These are phyloP conservation scores for Cirrhinus molitorella DNA, from an alignment of 2,797 vertebrate genomes.

Conservation along the genomic window DNA sequence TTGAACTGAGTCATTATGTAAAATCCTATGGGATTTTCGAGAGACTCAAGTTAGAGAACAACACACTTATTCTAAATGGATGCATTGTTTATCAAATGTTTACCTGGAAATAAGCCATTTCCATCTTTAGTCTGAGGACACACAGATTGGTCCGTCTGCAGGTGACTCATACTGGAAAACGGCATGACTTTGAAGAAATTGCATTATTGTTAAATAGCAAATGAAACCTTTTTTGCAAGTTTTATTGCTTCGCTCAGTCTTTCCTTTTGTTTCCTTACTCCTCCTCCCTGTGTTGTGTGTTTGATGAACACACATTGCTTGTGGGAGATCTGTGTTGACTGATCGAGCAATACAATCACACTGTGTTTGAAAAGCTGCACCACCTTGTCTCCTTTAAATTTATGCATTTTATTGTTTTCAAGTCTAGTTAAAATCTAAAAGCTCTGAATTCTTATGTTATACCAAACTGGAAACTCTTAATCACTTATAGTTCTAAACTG, in stretches of 20 bases:
- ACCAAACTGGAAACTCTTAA: not conserved
- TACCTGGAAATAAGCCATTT: conserved; percentile 86
- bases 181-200: conserved; percentile 77
- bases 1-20: conserved; percentile 92
- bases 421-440: conserved; percentile 58
- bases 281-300: conserved; percentile 30
- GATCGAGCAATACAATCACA: conserved; percentile 58
- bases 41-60: not conserved
- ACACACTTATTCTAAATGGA: conserved; percentile 19
- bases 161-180: conserved; percentile 78
- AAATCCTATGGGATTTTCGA: conserved; percentile 78
- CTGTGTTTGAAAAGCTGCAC: conserved; percentile 77
- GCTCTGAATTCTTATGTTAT: not conserved
- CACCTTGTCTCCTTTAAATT: conserved; percentile 58
- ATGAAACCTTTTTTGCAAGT: not conserved
- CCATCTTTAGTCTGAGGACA: conserved; percentile 83
- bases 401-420: conserved; percentile 73
- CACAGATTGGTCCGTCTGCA: conserved; percentile 74
- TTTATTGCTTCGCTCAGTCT: not conserved
- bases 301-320: conserved; percentile 44
- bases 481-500: not conserved
- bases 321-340: conserved; percentile 47
- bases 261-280: not conserved
- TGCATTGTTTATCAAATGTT: conserved; percentile 51
- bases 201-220: conserved; percentile 26